Conservation (phyloP, 2,113 vertebrate species). For the Ondatra zibethicus region DNA sequence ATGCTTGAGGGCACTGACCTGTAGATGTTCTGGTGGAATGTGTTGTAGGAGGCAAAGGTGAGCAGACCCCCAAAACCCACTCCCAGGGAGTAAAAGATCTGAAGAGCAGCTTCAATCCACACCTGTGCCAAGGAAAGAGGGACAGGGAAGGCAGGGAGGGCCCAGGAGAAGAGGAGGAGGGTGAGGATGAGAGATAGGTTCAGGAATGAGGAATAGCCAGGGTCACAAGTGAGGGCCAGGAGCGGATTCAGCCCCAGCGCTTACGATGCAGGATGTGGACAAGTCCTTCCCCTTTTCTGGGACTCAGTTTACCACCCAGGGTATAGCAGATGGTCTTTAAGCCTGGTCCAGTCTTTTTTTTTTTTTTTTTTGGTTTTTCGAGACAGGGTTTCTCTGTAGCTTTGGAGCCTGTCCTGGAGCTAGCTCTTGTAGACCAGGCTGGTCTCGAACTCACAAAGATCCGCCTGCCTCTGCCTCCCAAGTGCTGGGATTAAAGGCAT, state of each 20-base stretch:
- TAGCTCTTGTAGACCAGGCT: no score
- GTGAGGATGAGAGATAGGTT: background rate
- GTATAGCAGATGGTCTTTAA: background rate
- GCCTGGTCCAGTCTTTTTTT: background rate
- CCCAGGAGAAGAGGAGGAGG: background rate
- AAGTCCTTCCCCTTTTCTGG: background rate
- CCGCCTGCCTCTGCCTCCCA: no score
- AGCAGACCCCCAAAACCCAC: slow-evolving; percentile 91
- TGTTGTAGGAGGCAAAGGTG: slow-evolving; percentile 91
- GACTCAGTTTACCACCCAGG: slow-evolving; percentile 12
- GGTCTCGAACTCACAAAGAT: no score
- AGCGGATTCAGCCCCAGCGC: background rate
- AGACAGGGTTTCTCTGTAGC: no score
- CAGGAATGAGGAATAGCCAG: background rate
- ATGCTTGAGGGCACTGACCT: slow-evolving; percentile 80
- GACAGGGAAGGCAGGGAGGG: background rate
- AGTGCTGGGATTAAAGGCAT: no score
- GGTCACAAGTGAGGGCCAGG: background rate
- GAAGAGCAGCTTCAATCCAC: slow-evolving; percentile 90
- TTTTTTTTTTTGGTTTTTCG: no score
- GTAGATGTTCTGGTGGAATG: slow-evolving; percentile 91
- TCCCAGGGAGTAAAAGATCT: slow-evolving; percentile 91
- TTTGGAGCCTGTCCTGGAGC: no score
- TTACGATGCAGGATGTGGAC: background rate
- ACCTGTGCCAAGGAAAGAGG: slow-evolving; percentile 79